Conservation (phyloP, 2,797 vertebrate genomes). For the Chloroceryle amazona region DNA sequence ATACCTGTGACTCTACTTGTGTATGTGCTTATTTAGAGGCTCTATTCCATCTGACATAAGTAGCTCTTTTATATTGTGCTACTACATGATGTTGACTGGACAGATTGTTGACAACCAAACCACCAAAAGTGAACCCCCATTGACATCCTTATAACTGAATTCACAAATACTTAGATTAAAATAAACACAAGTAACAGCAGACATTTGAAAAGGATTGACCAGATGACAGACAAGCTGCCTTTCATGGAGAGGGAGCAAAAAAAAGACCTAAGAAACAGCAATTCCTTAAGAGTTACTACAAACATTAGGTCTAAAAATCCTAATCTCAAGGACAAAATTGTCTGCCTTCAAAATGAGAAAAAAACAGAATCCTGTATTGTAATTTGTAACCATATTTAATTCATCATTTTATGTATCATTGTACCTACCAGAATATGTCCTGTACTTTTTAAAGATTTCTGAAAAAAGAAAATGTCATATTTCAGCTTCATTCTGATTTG, state of each 20-base stretch:
- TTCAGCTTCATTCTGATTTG: conserved; percentile 58
- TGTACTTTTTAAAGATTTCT: conserved; percentile 1
- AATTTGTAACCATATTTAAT: not conserved
- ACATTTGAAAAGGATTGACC: conserved; percentile 76
- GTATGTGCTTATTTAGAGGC: not conserved
- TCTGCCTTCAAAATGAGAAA: conserved; percentile 64
- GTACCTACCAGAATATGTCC: not conserved
- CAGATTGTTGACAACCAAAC: conserved; percentile 57
- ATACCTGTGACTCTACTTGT: not conserved
- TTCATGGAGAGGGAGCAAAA: conserved; percentile 63
- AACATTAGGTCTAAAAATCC: conserved; percentile 32
- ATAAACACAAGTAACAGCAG: conserved; percentile 76
- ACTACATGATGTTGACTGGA: not conserved
- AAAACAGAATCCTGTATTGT: not conserved
- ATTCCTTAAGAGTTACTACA: conserved; percentile 15
- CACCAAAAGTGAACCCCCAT: conserved; percentile 7
- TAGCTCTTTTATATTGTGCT: not conserved
- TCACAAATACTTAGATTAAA: conserved; percentile 70
- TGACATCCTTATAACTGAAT: conserved; percentile 62
- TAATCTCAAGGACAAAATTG: conserved; percentile 59
- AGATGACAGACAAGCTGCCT: conserved; percentile 78
- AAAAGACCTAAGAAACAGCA: conserved; percentile 27
- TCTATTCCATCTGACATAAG: not conserved
- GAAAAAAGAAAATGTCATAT: conserved; percentile 36
- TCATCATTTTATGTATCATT: not conserved